A percentile compares a stretch with the other conserved stretches of the same genome.
These are phyloP conservation scores for Syritta pipiens DNA, from an alignment of 2,888 invertebrate species.

Conservation along the genomic window DNA sequence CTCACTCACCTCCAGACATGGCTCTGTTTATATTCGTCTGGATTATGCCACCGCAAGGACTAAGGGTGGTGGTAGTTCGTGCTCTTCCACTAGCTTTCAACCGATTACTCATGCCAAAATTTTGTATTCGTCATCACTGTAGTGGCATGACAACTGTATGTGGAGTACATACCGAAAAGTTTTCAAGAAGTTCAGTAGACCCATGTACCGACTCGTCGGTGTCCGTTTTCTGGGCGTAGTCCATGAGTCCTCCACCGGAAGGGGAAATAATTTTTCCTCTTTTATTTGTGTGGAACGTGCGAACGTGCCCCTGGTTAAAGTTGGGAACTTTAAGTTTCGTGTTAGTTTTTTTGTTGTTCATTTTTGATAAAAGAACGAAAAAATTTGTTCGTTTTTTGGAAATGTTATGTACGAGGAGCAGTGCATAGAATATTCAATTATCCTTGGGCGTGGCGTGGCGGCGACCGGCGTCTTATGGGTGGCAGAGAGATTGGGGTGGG, in stretches of 20 bases:
- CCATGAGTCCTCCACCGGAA: constrained; percentile 1
- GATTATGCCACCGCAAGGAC: constrained; percentile 25
- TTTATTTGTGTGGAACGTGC: too few relatives aligned
- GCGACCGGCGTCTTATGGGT: too few relatives aligned
- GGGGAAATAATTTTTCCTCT: constrained; percentile 9
- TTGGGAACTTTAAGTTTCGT: constrained; percentile 6
- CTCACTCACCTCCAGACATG: constrained; percentile 43
- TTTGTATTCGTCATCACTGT: constrained; percentile 4
- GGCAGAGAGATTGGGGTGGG: too few relatives aligned
- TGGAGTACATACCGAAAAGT: constrained; percentile 5
- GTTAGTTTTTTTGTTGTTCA: too few relatives aligned
- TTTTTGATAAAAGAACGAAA: background rate
- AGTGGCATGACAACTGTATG: constrained; percentile 4
- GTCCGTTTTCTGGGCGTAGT: constrained; percentile 22
- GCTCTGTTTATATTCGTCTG: constrained; percentile 36
- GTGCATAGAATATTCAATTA: too few relatives aligned
- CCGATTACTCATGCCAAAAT: constrained; percentile 17
- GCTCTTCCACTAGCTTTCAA: background rate
- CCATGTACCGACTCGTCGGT: background rate
- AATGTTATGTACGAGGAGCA: too few relatives aligned
- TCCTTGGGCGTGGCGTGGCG: too few relatives aligned
- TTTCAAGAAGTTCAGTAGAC: constrained; percentile 3
- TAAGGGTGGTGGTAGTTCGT: background rate
- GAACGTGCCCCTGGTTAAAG: background rate
- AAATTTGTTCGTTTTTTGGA: background rate